Conservation (phyloP, 2,888 invertebrate species). For the Barypeithes pellucidus region DNA sequence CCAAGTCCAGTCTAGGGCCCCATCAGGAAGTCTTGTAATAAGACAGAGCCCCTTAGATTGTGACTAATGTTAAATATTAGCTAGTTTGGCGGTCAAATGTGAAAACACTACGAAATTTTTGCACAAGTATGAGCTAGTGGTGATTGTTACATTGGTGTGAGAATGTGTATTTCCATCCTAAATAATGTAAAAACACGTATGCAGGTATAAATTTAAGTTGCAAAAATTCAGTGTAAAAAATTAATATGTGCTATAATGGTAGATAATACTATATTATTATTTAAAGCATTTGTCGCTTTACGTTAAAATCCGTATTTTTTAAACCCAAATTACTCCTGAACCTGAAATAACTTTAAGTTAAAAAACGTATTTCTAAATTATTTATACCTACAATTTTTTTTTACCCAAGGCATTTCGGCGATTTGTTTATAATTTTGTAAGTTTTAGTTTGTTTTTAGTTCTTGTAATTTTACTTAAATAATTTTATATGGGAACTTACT, state of each 20-base stretch:
- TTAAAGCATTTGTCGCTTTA: too few relatives aligned
- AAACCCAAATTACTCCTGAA: too few relatives aligned
- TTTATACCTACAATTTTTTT: constrained; percentile 31
- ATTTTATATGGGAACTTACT: not conserved
- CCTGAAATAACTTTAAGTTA: too few relatives aligned
- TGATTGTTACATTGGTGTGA: constrained; percentile 37
- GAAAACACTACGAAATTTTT: constrained; percentile 34
- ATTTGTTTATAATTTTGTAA: constrained; percentile 13
- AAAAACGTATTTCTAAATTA: too few relatives aligned
- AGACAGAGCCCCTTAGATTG: constrained; percentile 27
- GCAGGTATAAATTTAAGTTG: constrained; percentile 15
- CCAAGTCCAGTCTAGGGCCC: constrained; percentile 6
- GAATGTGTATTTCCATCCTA: constrained; percentile 34
- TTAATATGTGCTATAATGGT: too few relatives aligned
- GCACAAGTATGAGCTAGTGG: constrained; percentile 35
- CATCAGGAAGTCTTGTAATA: constrained; percentile 31
- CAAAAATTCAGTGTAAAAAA: too few relatives aligned
- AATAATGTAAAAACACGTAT: constrained; percentile 14
- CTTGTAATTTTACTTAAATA: constrained; percentile 32
- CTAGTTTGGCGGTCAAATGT: constrained; percentile 28
- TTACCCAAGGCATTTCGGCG: not conserved
- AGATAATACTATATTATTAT: too few relatives aligned
- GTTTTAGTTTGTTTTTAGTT: constrained; percentile 18
- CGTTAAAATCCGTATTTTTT: too few relatives aligned
- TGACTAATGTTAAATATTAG: constrained; percentile 6